Percentiles rank a stretch among this genome's conserved stretches.
Conservation (phyloP, 2,888 invertebrate species). For the Ellobium chinense region DNA sequence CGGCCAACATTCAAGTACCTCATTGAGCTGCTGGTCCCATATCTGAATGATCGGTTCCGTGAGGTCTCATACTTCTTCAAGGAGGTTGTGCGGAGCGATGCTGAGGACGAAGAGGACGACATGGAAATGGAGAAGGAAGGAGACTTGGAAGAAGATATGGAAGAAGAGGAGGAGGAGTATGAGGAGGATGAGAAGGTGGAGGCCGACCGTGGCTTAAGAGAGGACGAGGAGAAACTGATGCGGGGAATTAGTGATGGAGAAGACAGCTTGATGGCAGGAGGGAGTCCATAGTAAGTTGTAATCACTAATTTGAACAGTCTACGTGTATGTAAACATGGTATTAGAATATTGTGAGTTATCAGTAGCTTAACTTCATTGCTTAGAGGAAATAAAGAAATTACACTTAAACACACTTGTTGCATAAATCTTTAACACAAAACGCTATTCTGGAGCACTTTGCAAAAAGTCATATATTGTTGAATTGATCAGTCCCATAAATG, state of each 20-base stretch:
- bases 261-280: background rate
- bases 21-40: slow-evolving; percentile 86
- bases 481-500: too few relatives aligned
- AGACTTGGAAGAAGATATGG: background rate
- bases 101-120: slow-evolving; percentile 55
- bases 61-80: slow-evolving; percentile 83
- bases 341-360: too few relatives aligned
- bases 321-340: too few relatives aligned
- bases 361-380: too few relatives aligned
- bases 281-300: background rate
- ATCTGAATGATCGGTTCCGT: slow-evolving; percentile 84
- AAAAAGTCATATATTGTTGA: too few relatives aligned
- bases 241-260: background rate
- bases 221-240: background rate
- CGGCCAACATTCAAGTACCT: slow-evolving; percentile 89
- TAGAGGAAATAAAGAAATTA: too few relatives aligned
- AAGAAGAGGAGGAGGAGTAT: background rate
- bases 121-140: slow-evolving; percentile 45
- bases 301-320: too few relatives aligned
- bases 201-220: background rate
- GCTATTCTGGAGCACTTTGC: too few relatives aligned
- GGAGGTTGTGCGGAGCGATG: slow-evolving; percentile 53
- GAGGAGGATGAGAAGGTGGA: background rate
- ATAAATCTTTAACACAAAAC: too few relatives aligned
- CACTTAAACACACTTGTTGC: too few relatives aligned